Evolutionary conservation across 2,888 invertebrate species (phyloP).

Genomic region (Tillus elongatus): DNA sequence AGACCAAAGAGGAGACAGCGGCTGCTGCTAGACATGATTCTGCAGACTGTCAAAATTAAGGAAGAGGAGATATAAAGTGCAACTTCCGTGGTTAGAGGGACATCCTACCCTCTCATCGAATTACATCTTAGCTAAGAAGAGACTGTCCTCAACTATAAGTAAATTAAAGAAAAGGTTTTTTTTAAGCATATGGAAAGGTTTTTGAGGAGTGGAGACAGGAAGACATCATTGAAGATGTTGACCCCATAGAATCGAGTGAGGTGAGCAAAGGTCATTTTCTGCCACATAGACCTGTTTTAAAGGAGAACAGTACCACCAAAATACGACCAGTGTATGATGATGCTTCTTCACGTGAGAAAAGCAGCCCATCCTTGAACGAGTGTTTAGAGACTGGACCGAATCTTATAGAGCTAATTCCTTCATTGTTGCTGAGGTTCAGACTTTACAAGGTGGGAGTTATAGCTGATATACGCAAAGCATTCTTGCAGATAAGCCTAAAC

Average conservation of each 20-base stretch:
- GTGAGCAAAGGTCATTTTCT: too few species aligned
- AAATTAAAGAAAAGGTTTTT: slow-evolving; percentile 21
- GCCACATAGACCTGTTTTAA: slow-evolving; percentile 27
- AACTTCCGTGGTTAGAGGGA: too few species aligned
- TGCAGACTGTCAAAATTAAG: slow-evolving; percentile 24
- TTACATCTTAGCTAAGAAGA: slow-evolving; percentile 22
- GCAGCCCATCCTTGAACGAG: slow-evolving; percentile 23
- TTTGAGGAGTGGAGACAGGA: slow-evolving; percentile 25
- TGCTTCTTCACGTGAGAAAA: slow-evolving; percentile 22
- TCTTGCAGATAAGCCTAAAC: slow-evolving; percentile 3
- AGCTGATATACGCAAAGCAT: too few species aligned
- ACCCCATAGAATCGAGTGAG: too few species aligned
- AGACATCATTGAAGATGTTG: slow-evolving; percentile 13
- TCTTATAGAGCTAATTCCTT: too few species aligned
- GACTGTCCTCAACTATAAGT: slow-evolving; percentile 22
- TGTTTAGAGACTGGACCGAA: slow-evolving; percentile 21
- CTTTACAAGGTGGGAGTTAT: too few species aligned
- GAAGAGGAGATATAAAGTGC: slow-evolving; percentile 29
- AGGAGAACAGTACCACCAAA: too few species aligned
- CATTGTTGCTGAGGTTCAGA: too few species aligned
- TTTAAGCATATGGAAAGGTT: slow-evolving; percentile 19
- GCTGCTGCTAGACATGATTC: slow-evolving; percentile 24
- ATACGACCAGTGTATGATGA: too few species aligned
- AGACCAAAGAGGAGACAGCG: too few species aligned
- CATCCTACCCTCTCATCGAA: slow-evolving; percentile 27